Conservation (phyloP, 2,888 invertebrate genomes). For the Patella pellucida region DNA sequence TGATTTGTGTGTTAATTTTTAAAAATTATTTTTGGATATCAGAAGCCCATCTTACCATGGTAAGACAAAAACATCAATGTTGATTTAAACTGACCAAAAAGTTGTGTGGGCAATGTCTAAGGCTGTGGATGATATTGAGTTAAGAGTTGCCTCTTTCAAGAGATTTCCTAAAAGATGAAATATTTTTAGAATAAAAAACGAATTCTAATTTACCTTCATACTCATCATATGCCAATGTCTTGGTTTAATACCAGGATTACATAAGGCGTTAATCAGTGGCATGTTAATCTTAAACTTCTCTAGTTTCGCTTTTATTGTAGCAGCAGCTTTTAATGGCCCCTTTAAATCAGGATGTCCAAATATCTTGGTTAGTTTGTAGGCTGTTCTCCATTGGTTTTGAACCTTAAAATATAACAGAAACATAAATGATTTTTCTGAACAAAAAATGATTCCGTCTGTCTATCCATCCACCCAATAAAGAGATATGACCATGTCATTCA, state of each 20-base stretch:
- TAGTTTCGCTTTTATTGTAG: constrained; percentile 67
- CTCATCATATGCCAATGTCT: constrained; percentile 70
- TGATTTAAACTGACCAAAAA: no score
- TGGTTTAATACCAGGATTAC: constrained; percentile 69
- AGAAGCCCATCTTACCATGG: no score
- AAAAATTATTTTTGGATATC: no score
- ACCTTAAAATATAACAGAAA: constrained; percentile 46
- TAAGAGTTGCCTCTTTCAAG: no score
- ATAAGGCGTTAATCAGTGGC: constrained; percentile 68
- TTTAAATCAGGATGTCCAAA: constrained; percentile 66
- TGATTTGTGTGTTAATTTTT: no score
- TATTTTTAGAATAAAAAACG: no score
- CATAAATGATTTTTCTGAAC: not conserved
- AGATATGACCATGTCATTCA: not conserved
- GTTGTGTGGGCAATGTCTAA: no score
- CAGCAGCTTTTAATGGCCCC: constrained; percentile 66
- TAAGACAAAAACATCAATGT: no score
- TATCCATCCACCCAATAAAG: no score
- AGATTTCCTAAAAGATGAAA: no score
- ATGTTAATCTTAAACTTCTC: constrained; percentile 71
- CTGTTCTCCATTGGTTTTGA: constrained; percentile 68
- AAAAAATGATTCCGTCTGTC: not conserved
- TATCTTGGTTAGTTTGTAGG: constrained; percentile 69
- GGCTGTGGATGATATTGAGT: no score
- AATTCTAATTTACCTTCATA: constrained; percentile 56